These are phyloP conservation scores for Acanthopagrus latus DNA, from an alignment of 2,797 vertebrate genomes.

Conservation along the genomic window DNA sequence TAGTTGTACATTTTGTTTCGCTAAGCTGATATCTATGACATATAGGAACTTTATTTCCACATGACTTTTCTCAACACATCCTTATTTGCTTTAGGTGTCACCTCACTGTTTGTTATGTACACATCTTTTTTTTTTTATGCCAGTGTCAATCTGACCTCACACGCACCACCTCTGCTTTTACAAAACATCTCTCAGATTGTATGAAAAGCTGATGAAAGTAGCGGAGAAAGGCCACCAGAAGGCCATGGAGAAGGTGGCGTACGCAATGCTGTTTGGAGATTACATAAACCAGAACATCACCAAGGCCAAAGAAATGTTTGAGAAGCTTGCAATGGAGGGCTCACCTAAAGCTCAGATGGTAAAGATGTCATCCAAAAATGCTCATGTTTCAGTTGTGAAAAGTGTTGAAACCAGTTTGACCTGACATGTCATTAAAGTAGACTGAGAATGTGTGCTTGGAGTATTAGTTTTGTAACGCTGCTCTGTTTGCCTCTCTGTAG, in stretches of 20 bases:
- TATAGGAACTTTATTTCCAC: neutral
- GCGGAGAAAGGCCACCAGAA: slow-evolving; percentile 93
- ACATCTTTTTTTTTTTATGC: slow-evolving; percentile 9
- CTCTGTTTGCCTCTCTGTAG: slow-evolving; percentile 75
- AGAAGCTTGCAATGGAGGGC: slow-evolving; percentile 93
- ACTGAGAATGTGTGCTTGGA: neutral
- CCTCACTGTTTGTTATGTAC: slow-evolving; percentile 24
- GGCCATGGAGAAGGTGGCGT: slow-evolving; percentile 96
- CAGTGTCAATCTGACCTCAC: neutral
- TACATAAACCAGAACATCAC: slow-evolving; percentile 92
- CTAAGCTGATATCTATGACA: neutral
- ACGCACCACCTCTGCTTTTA: neutral
- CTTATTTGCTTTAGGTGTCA: slow-evolving; percentile 49
- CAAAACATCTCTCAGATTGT: slow-evolving; percentile 84
- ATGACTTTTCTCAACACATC: slow-evolving; percentile 23
- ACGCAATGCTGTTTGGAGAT: slow-evolving; percentile 95
- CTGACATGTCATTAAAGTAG: neutral
- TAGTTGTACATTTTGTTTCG: neutral
- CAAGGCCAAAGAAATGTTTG: slow-evolving; percentile 92
- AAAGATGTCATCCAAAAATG: slow-evolving; percentile 44
- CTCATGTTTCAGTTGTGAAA: neutral
- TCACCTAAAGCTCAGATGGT: slow-evolving; percentile 97
- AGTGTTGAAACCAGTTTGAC: neutral
- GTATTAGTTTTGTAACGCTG: neutral
- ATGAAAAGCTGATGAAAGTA: slow-evolving; percentile 91